A percentile compares a stretch with the other conserved stretches of the same genome.
phyloP scores from a whole-genome alignment of 2,797 vertebrate genomes.

The Otolemur crassicaudatus region DNA sequence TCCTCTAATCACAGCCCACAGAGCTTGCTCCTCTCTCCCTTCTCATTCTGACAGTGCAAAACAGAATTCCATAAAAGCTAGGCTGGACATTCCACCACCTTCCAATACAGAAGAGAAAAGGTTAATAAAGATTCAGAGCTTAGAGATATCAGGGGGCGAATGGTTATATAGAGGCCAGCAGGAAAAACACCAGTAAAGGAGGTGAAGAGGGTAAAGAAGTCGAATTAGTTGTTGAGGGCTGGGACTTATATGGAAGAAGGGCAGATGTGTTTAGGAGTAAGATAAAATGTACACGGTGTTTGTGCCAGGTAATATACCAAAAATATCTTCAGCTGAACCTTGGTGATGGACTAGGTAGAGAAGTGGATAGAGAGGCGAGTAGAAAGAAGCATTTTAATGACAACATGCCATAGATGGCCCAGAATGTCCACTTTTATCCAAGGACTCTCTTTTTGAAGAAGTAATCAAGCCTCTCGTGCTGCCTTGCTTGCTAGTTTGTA shows the following conservation, averaged over 20 bases:
- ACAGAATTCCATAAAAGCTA: not conserved
- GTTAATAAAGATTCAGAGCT: not conserved
- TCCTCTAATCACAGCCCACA: not conserved
- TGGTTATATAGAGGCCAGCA: not conserved
- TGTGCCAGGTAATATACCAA: not conserved
- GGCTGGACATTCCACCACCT: not conserved
- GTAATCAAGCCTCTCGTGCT: not conserved
- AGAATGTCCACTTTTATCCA: not conserved
- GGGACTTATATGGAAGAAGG: not conserved
- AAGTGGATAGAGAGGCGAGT: not conserved
- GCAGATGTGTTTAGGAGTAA: not conserved
- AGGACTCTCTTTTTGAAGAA: not conserved
- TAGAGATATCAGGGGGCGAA: not conserved
- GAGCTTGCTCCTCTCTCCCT: not conserved
- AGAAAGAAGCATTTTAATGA: not conserved
- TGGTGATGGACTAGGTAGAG: not conserved
- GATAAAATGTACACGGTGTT: conserved; percentile 18
- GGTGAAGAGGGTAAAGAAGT: not conserved
- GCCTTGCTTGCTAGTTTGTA: not conserved
- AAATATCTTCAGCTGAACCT: not conserved
- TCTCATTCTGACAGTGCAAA: not conserved
- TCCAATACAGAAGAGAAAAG: not conserved
- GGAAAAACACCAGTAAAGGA: not conserved
- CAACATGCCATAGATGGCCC: not conserved
- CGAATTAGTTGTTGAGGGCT: not conserved